Conservation (phyloP, 2,113 vertebrate species). For the Lycaon pictus region DNA sequence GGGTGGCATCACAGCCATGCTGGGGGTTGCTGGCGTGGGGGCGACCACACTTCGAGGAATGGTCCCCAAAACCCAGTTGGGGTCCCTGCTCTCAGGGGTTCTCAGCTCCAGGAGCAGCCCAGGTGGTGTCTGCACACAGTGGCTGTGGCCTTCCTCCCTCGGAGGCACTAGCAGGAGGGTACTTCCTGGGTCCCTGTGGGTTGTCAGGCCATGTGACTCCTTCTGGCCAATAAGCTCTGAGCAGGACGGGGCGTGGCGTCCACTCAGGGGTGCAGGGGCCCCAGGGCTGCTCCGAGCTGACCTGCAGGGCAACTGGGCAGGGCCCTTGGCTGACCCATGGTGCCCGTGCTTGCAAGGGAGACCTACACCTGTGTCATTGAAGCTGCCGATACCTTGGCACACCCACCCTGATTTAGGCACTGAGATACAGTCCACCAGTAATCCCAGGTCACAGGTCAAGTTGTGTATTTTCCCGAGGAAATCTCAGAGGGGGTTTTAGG, state of each 20-base stretch:
- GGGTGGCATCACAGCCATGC: not conserved
- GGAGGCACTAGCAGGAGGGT: too few relatives aligned
- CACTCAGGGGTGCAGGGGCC: fast-evolving
- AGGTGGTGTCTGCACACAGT: not conserved
- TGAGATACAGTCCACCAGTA: fast-evolving
- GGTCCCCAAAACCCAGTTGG: not conserved
- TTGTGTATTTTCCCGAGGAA: not conserved
- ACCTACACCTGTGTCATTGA: too few relatives aligned
- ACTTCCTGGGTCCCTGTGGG: not conserved
- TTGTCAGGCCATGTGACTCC: not conserved
- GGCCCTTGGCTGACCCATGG: not conserved
- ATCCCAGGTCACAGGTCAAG: too few relatives aligned
- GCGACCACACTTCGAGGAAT: too few relatives aligned
- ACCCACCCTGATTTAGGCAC: not conserved
- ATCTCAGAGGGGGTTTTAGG: not conserved
- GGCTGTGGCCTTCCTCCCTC: fast-evolving
- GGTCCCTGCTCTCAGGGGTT: not conserved
- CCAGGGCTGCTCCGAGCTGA: too few relatives aligned
- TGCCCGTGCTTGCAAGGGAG: fast-evolving
- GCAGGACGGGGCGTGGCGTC: fast-evolving
- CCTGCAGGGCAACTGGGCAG: not conserved
- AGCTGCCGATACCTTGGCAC: not conserved
- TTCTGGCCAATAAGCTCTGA: not conserved
- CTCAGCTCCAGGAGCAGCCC: not conserved
- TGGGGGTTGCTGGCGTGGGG: fast-evolving